Evolutionary conservation across 2,888 invertebrate species (phyloP).

Genomic region (Nebria brevicollis): DNA sequence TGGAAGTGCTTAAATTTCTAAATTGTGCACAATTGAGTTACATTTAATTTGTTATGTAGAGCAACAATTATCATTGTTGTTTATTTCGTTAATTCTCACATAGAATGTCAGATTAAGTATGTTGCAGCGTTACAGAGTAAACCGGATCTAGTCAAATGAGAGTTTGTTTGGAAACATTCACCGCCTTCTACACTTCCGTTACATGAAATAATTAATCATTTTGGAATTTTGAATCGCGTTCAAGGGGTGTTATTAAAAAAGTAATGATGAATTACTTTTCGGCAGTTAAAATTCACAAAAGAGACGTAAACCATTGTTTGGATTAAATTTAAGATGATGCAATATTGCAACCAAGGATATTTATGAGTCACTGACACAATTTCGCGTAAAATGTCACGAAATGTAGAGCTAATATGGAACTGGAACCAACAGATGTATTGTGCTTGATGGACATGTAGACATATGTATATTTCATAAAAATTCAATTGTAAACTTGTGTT

Average conservation of each 20-base stretch:
- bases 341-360: too few species aligned
- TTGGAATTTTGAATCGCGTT: background rate
- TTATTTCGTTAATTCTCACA: background rate
- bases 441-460: too few species aligned
- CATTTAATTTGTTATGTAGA: background rate
- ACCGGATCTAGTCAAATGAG: background rate
- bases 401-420: too few species aligned
- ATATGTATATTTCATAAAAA: too few species aligned
- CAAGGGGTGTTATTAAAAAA: slow-evolving; percentile 1
- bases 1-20: background rate
- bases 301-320: background rate
- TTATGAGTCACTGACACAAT: too few species aligned
- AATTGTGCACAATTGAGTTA: background rate
- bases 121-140: background rate
- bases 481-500: background rate
- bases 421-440: too few species aligned
- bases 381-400: too few species aligned
- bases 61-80: background rate
- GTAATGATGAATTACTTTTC: background rate
- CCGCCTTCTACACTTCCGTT: background rate
- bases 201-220: background rate
- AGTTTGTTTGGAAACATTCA: background rate
- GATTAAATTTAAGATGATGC: too few species aligned
- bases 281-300: background rate
- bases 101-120: background rate